phyloP scores from a whole-genome alignment of 2,113 vertebrate genomes.

The Caloenas nicobarica region DNA sequence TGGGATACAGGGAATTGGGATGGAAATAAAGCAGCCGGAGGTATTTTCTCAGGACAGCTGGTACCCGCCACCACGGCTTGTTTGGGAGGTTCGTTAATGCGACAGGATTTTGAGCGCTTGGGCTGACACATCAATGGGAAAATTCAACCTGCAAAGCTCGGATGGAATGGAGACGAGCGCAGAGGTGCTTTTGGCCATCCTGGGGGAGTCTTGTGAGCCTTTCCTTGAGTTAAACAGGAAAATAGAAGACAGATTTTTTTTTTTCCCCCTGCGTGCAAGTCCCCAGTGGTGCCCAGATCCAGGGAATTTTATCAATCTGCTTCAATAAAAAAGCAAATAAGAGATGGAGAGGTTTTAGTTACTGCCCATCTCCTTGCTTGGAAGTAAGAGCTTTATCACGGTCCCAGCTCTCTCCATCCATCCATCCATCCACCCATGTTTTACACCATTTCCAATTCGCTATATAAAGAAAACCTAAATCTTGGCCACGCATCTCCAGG shows the following conservation, averaged over 20 bases:
- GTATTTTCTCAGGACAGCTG: neutral
- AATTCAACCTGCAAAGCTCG: neutral
- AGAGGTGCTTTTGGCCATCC: neutral
- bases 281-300: rapidly evolving
- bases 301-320: neutral
- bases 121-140: neutral
- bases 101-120: rapidly evolving
- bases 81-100: neutral
- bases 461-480: neutral
- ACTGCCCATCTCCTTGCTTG: neutral
- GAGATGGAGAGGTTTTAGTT: neutral
- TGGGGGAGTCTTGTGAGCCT: neutral
- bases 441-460: neutral
- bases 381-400: neutral
- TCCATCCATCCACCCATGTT: neutral
- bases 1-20: neutral
- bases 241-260: neutral
- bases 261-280: rapidly evolving
- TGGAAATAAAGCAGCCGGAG: neutral
- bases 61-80: rapidly evolving
- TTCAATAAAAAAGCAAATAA: neutral
- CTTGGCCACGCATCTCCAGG: neutral
- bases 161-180: neutral
- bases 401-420: neutral
- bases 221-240: neutral